Conservation (phyloP, 1,140 invertebrate genomes). For the Acromyrmex charruanus region DNA sequence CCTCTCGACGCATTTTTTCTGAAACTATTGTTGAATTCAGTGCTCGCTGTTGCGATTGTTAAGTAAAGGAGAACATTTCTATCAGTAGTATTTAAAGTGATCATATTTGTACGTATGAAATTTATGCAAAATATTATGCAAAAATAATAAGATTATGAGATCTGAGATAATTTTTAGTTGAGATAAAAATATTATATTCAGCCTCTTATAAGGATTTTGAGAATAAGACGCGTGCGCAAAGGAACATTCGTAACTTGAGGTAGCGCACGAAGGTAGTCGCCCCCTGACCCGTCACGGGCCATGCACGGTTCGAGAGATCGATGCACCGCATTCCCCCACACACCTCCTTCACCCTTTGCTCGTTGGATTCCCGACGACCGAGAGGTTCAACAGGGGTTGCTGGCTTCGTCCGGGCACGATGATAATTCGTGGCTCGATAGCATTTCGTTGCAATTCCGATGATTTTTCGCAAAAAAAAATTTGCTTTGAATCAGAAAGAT, state of each 20-base stretch:
- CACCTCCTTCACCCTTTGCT: slow-evolving; percentile 66
- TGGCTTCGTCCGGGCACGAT: slow-evolving; percentile 82
- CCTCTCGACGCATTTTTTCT: slow-evolving; percentile 27
- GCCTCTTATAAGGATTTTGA: not conserved
- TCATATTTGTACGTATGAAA: not conserved
- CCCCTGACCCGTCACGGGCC: slow-evolving; percentile 82
- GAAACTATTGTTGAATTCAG: slow-evolving; percentile 24
- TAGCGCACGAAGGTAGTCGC: slow-evolving; percentile 81
- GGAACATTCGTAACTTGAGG: slow-evolving; percentile 72
- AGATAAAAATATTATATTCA: not conserved
- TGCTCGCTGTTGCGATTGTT: not conserved
- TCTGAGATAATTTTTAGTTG: not conserved
- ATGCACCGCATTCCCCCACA: slow-evolving; percentile 80
- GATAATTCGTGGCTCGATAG: slow-evolving; percentile 65
- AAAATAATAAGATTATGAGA: not conserved
- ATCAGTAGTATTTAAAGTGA: not conserved
- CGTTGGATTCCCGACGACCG: slow-evolving; percentile 69
- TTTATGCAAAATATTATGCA: too few relatives aligned
- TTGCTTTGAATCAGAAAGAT: not conserved
- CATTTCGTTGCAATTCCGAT: slow-evolving; percentile 32
- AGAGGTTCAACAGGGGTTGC: slow-evolving; percentile 85
- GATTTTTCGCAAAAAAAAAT: not conserved
- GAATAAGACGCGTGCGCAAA: slow-evolving; percentile 74
- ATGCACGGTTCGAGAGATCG: slow-evolving; percentile 84
- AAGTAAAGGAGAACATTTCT: not conserved